Base-by-base conservation (phyloP, 1,140 invertebrate species). In the Drosophila nasuta region DNA sequence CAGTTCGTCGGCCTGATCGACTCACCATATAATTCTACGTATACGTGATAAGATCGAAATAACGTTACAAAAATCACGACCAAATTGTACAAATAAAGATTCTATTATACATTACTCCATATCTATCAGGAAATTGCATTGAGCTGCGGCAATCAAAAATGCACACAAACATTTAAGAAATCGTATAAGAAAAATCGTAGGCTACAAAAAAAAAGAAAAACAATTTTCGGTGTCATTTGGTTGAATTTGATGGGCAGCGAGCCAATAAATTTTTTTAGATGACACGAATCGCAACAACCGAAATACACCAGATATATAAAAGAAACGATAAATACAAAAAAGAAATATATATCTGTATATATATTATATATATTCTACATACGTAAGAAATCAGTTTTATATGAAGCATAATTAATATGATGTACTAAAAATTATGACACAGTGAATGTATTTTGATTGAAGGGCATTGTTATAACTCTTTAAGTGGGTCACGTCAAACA, bases 211-310 rank as follows among this genome's bases (percentile, higher is more conserved):
- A 49, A 15, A 30, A 15, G 25, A 33, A 30, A 75, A 70, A 59
- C 52, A 49, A 67, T 51, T 64, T 25, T 79, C 43, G 45, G 63
- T 72, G 58, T 65, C 72, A 59, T 75, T 43, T 75, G 64, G 45
- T 52, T 43, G 57, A 62, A 69, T 74, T 62, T 58, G 41, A n/a
- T 48, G 43, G 72, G 81, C 81, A 80, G 5, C 13, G 0, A 49
- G 81, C 81, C 81, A 82, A 82, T 48, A 83, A 79, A 69, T 79
- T 69, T 56, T 25, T 43, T 48, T 41, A 45, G 57, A 74, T 82
- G 75, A 82, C 79, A 69, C 78, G 60, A 82, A 82, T 63, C 70
- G 49, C 59, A 30, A 45, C 66, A 68, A 67, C 20, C 38, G 11
- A 51, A 48, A 65, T 28, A 52, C 33, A 45, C 7, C 35, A 28